phyloP scores from a whole-genome alignment of 2,113 vertebrate genomes.

The Calidris pugnax region DNA sequence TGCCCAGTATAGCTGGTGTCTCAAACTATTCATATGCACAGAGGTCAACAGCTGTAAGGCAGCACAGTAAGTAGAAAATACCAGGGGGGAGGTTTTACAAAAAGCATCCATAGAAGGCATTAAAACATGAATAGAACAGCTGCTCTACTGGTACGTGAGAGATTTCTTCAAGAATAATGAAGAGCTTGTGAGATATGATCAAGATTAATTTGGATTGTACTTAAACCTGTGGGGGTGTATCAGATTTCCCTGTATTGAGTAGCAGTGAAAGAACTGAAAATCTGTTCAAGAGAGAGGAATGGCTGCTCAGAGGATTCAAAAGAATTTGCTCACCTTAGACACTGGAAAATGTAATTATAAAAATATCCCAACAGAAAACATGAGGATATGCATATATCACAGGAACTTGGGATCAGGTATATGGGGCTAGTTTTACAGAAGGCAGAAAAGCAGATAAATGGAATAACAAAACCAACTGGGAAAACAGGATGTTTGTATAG shows the following conservation, averaged over 20 bases:
- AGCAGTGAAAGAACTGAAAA: background rate
- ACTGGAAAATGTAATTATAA: background rate
- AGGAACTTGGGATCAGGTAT: background rate
- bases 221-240: background rate
- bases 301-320: background rate
- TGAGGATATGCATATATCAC: background rate
- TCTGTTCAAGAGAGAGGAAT: background rate
- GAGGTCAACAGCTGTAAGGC: background rate
- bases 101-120: background rate
- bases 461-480: background rate
- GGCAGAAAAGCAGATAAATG: background rate
- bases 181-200: slow-evolving; percentile 27
- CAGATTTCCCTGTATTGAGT: background rate
- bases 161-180: slow-evolving; percentile 19
- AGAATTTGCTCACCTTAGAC: slow-evolving; percentile 4
- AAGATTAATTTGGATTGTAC: slow-evolving; percentile 19
- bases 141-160: background rate
- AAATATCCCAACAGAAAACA: slow-evolving; percentile 16
- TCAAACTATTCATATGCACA: background rate
- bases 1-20: background rate
- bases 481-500: background rate
- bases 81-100: background rate
- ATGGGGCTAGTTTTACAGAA: background rate
- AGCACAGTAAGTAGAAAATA: background rate
- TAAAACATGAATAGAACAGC: background rate